Base-by-base conservation (phyloP, 2,888 invertebrate species). In the Allacma fusca region DNA sequence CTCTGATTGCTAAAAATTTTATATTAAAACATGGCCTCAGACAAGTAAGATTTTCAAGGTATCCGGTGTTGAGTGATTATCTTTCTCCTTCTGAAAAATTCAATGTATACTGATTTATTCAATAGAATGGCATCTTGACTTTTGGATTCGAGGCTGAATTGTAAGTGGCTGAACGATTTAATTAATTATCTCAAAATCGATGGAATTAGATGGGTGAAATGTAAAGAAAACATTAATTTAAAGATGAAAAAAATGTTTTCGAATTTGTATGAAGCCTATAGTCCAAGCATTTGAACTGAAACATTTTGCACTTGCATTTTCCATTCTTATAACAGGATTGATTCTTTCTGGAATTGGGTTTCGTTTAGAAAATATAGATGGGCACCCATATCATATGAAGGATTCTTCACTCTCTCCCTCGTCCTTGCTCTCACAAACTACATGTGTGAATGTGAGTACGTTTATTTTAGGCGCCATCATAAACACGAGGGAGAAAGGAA, bases 1-100 rank as follows among this genome's bases (percentile, higher is more conserved):
- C 73, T 0, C 28, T 62, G 2, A 23, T 73, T 2, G 62, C 73
- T 4, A 29, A 23, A 40, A 73, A 73, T 73, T 62, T 73, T n/a
- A 73, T 62, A 0, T 1, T 73, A 16, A 21, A 23, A 19, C 21
- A n/a, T 9, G 12, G 34, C 13, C 13, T 29, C 7, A 40, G 16
- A 1, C 73, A 34, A 1, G 29, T 64, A 21, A 29, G n/a, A 24
- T 29, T 64, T 16, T 28, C 73, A 16, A 62, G 16, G n/a, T 2
- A 1, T 0, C 62, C 43, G 24, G 73, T 59, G 21, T 19, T 64
- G 1, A n/a, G 23, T 13, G 62, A 24, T 24, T 40, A 29, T 16
- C 24, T 73, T 7, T 34, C 62, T 21, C n/a, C 16, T 34, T 1
- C 59, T 1, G 16, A 73, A 73, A 62, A 40, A 62, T 34, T 73